Percentiles rank a stretch among this genome's conserved stretches.
phyloP scores from a whole-genome alignment of 2,888 invertebrate species.

The Diarsia mendica region DNA sequence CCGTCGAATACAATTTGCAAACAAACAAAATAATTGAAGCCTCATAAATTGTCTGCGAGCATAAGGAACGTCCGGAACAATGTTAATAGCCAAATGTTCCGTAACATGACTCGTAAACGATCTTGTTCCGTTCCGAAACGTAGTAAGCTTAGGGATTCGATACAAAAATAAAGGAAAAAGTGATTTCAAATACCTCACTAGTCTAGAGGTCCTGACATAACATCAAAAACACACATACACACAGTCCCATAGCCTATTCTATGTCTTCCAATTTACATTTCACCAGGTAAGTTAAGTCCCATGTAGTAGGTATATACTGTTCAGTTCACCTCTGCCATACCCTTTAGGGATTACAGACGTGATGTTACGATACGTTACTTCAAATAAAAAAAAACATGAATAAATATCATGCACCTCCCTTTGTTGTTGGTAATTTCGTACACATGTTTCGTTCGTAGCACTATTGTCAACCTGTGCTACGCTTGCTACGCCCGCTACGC shows the following conservation, averaged over 20 bases:
- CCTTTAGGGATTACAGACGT: neutral
- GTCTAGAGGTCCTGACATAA: too few species aligned
- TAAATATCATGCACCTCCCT: conserved; percentile 31
- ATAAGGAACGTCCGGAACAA: conserved; percentile 10
- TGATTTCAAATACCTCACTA: neutral
- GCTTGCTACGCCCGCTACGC: conserved; percentile 31
- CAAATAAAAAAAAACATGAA: conserved; percentile 56
- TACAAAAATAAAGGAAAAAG: neutral
- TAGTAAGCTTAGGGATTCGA: conserved; percentile 1
- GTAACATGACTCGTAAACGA: conserved; percentile 42
- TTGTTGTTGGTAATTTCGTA: conserved; percentile 25
- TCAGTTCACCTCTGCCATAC: too few species aligned
- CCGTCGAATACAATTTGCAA: conserved; percentile 10
- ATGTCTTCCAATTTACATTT: neutral
- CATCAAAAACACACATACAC: too few species aligned
- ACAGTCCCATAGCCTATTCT: neutral
- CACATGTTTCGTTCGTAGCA: conserved; percentile 36
- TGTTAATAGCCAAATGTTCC: conserved; percentile 32
- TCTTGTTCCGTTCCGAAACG: conserved; percentile 40
- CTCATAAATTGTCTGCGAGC: conserved; percentile 20
- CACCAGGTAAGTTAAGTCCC: too few species aligned
- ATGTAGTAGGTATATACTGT: too few species aligned
- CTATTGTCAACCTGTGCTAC: conserved; percentile 32
- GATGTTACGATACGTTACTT: conserved; percentile 7
- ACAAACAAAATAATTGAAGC: conserved; percentile 8